These are phyloP conservation scores for Malurus melanocephalus DNA, from an alignment of 2,113 vertebrate species.

Conservation along the genomic window DNA sequence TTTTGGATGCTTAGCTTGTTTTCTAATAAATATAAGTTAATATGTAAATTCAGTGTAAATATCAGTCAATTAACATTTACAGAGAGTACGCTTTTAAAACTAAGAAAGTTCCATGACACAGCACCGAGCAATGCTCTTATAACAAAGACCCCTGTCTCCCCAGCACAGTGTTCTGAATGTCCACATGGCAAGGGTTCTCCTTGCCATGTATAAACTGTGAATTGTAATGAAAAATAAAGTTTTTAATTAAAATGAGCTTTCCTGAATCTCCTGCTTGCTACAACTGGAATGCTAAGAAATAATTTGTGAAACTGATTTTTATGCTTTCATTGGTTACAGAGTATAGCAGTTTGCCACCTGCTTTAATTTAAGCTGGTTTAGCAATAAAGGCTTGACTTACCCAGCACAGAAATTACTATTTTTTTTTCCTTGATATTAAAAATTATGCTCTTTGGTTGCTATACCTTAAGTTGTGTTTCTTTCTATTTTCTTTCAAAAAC, in stretches of 20 bases:
- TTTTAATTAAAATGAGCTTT: constrained; percentile 75
- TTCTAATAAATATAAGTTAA: constrained; percentile 75
- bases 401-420: not conserved
- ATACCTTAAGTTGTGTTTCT: not conserved
- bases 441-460: not conserved
- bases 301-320: constrained; percentile 10
- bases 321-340: constrained; percentile 3
- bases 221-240: constrained; percentile 80
- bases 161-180: constrained; percentile 73
- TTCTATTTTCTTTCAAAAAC: not conserved
- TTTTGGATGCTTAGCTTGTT: constrained; percentile 73
- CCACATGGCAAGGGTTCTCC: constrained; percentile 56
- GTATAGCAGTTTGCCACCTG: not conserved
- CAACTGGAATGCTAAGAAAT: constrained; percentile 48
- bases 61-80: constrained; percentile 69
- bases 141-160: constrained; percentile 67
- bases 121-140: constrained; percentile 68
- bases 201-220: constrained; percentile 79
- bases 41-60: constrained; percentile 75
- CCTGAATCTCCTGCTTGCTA: constrained; percentile 67
- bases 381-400: constrained; percentile 35
- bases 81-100: constrained; percentile 74
- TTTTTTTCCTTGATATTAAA: constrained; percentile 14
- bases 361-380: constrained; percentile 37
- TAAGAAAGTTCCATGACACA: constrained; percentile 65